These are phyloP conservation scores for Pholis gunnellus DNA, from an alignment of 2,113 vertebrate genomes.

Conservation along the genomic window DNA sequence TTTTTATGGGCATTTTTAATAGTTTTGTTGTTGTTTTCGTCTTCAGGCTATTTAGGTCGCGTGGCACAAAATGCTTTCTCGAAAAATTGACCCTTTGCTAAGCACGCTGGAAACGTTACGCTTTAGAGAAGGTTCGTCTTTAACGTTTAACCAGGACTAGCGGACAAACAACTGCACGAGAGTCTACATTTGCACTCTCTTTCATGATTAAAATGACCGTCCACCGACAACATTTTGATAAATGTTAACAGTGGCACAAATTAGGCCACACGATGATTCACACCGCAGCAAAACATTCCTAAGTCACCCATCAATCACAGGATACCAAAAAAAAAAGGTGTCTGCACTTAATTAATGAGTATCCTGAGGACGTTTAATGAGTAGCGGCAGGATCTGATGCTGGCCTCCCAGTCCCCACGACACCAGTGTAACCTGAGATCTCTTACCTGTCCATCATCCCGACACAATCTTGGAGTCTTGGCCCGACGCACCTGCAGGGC, in stretches of 20 bases:
- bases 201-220: background rate
- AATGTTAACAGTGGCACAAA: background rate
- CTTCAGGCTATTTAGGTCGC: conserved; percentile 10
- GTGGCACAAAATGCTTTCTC: background rate
- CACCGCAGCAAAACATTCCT: background rate
- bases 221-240: background rate
- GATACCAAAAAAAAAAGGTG: background rate
- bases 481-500: conserved; percentile 91
- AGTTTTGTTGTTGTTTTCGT: background rate
- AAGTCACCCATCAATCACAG: background rate
- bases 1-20: conserved; percentile 47
- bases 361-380: conserved; percentile 26
- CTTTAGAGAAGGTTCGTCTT: too few species aligned
- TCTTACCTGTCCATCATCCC: conserved; percentile 98
- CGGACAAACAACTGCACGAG: too few species aligned
- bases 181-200: background rate
- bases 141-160: too few species aligned
- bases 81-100: background rate
- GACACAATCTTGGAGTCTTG: conserved; percentile 94
- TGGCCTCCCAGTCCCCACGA: conserved; percentile 25
- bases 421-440: conserved; percentile 27
- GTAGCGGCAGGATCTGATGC: conserved; percentile 34
- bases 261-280: background rate
- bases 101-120: background rate
- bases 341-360: conserved; percentile 39